A percentile compares a stretch with the other conserved stretches of the same genome.
phyloP scores from a whole-genome alignment of 1,140 invertebrate species.

The Magallana gigas region DNA sequence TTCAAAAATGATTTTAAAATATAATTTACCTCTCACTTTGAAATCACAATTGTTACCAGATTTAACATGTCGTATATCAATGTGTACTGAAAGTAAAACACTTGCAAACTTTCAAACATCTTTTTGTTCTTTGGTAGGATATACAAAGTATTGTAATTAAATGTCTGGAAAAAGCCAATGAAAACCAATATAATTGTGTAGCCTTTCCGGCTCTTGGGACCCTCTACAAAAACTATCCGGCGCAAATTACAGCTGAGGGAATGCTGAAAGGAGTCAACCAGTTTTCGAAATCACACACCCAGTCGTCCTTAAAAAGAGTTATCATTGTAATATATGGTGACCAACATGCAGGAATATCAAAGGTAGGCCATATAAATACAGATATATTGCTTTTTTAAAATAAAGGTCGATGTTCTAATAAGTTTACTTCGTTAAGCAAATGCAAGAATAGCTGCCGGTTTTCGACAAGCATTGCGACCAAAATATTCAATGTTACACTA shows the following conservation, averaged over 20 bases:
- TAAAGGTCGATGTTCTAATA: no score
- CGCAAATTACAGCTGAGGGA: constrained; percentile 49
- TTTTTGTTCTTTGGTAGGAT: constrained; percentile 33
- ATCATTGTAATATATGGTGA: constrained; percentile 47
- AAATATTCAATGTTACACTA: no score
- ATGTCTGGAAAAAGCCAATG: constrained; percentile 55
- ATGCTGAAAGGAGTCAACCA: constrained; percentile 58
- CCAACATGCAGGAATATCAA: constrained; percentile 16
- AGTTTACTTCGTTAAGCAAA: no score
- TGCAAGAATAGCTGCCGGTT: no score
- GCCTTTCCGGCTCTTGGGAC: constrained; percentile 65
- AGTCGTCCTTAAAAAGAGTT: constrained; percentile 43
- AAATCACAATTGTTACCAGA: not conserved
- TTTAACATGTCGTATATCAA: no score
- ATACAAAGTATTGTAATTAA: constrained; percentile 47
- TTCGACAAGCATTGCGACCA: no score
- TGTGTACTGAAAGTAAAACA: no score
- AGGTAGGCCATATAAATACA: constrained; percentile 29
- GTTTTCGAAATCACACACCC: constrained; percentile 44
- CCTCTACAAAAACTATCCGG: constrained; percentile 56
- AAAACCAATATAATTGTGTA: constrained; percentile 49
- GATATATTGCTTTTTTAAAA: no score
- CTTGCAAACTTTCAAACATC: no score
- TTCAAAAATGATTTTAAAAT: no score
- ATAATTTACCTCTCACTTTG: not conserved